Conservation (phyloP, 2,888 invertebrate genomes). For the Odiellus spinosus region DNA sequence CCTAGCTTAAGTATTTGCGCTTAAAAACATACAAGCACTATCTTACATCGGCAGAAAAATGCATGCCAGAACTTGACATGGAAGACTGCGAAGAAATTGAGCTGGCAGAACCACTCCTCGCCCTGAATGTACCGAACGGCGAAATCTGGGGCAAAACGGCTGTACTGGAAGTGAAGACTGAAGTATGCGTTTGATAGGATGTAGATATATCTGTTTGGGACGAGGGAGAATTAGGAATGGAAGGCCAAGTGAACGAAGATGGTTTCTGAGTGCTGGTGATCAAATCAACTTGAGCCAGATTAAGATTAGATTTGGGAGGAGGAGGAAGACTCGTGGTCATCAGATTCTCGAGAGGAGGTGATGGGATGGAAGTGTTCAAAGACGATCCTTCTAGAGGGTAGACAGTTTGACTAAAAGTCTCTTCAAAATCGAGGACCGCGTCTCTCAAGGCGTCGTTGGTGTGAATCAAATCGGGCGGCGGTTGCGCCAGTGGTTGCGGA, state of each 20-base stretch:
- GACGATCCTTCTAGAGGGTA: slow-evolving; percentile 13
- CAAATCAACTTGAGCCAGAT: slow-evolving; percentile 6
- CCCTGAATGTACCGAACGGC: slow-evolving; percentile 19
- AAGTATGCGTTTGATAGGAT: slow-evolving; percentile 3
- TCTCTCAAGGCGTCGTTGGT: slow-evolving; percentile 14
- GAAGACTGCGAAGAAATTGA: slow-evolving; percentile 30
- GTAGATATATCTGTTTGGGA: slow-evolving; percentile 7
- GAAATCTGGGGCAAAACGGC: not conserved
- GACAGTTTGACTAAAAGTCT: slow-evolving; percentile 8
- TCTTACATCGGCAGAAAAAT: not conserved
- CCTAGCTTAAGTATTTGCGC: not conserved
- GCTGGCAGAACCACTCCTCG: slow-evolving; percentile 26
- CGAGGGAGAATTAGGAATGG: not conserved
- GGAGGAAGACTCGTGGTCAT: slow-evolving; percentile 1
- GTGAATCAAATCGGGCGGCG: slow-evolving; percentile 24
- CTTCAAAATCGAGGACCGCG: slow-evolving; percentile 15
- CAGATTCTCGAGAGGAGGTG: not conserved
- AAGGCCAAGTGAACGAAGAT: not conserved
- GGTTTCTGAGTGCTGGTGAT: slow-evolving; percentile 6
- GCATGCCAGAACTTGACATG: slow-evolving; percentile 11
- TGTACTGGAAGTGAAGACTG: not conserved
- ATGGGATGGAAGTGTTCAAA: not conserved
- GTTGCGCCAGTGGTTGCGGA: slow-evolving; percentile 11
- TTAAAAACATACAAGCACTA: not conserved
- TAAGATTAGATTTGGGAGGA: not conserved